Evolutionary conservation across 1,140 invertebrate species (phyloP), one percentile per base, ranked within the genome.

Genomic region (Brachionus sp.): DNA sequence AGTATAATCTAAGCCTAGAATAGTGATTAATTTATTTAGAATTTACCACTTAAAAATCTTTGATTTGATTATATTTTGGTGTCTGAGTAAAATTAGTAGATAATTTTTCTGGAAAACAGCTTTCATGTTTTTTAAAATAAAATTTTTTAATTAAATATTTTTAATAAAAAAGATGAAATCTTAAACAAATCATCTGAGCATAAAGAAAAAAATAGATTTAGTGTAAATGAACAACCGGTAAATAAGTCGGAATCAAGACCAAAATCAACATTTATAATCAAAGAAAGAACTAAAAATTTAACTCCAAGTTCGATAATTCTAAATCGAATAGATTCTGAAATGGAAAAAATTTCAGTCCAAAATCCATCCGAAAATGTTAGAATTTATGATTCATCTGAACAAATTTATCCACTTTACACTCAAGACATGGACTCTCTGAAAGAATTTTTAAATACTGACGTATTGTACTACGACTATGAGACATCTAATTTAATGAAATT

Each of bases 391-490:
- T 70, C 37, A 19, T 13, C 35, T 70, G 33, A 29, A 39, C 66
- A 70, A 70, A 9, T 39, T 42, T 39, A 39, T 16, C 16, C 33
- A 19, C n/a, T 39, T 9, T 39, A 44, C 19, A 75, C 44, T 19
- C 19, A 35, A 19, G 44, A 75, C 44, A 35, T 75, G 23, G 39
- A 75, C 9, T 46, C 44, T 5, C 44, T 46, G 0, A 75, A 75
- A 46, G 44, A 44, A 44, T 75, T 25, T 46, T 29, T 44, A 5
- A 23, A 23, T 13, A 75, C 39, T 5, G 70, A 75, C 19, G 39
- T 75, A 13, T 13, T 75, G 39, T 75, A 75, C 6, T 75, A 75
- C 25, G 70, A 75, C 23, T 75, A 75, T 46, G 39, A 75, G 10
- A 46, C 19, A 25, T 25, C 37, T 29, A 75, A 75, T 75, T 29